Evolutionary conservation across 64 coral and sea anemone genomes (phyloP).

Genomic region (Montipora foliosa): DNA sequence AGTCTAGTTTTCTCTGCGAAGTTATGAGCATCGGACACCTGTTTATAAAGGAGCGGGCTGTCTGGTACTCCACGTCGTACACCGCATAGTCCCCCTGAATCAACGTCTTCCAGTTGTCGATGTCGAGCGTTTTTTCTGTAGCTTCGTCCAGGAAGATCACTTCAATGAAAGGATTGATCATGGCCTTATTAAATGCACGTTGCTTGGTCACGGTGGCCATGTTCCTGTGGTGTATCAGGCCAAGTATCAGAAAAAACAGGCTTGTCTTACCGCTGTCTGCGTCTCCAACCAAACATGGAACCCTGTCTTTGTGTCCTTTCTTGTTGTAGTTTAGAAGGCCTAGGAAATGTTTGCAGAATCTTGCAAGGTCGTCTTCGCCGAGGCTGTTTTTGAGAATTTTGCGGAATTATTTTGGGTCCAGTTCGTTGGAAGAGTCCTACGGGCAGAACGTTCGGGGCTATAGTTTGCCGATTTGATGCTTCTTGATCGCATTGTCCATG

Average conservation of each 20-base stretch:
- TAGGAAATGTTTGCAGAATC: slow-evolving; percentile 18
- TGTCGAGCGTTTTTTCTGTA: neutral
- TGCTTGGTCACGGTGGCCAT: slow-evolving; percentile 51
- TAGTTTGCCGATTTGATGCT: too few relatives aligned
- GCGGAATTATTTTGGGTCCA: neutral
- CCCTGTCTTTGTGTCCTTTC: slow-evolving; percentile 21
- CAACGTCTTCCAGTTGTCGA: slow-evolving; percentile 29
- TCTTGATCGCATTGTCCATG: too few relatives aligned
- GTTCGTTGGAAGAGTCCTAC: neutral
- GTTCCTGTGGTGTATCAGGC: neutral
- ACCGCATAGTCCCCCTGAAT: slow-evolving; percentile 43
- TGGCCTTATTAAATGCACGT: slow-evolving; percentile 44
- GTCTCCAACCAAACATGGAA: slow-evolving; percentile 10
- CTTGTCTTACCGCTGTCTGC: slow-evolving; percentile 43
- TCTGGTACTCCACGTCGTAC: slow-evolving; percentile 44
- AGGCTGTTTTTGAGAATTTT: slow-evolving; percentile 30
- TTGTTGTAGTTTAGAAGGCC: slow-evolving; percentile 13
- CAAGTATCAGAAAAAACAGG: slow-evolving; percentile 26
- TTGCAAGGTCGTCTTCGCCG: neutral
- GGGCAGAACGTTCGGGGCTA: neutral
- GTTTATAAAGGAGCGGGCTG: slow-evolving; percentile 41
- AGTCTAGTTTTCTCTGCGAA: slow-evolving; percentile 22
- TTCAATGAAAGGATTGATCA: slow-evolving; percentile 19
- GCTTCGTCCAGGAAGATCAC: slow-evolving; percentile 23
- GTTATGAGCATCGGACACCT: slow-evolving; percentile 52